phyloP scores from a whole-genome alignment of 2,113 vertebrate species.

The Anser cygnoides region DNA sequence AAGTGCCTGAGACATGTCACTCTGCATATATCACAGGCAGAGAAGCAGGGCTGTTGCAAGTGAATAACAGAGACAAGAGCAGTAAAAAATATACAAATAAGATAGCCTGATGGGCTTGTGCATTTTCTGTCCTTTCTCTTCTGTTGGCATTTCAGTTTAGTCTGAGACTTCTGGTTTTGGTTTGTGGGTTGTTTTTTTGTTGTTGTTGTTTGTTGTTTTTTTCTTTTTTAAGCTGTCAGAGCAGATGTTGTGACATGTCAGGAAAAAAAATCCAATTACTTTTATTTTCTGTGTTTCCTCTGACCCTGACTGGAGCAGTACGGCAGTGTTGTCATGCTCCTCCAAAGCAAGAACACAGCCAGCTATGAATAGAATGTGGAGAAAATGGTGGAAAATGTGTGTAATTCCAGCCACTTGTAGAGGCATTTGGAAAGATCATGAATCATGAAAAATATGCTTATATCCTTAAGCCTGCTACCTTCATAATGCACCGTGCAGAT shows the following conservation, averaged over 20 bases:
- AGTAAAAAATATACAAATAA: background rate
- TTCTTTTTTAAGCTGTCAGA: background rate
- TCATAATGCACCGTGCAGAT: background rate
- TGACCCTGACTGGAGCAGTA: background rate
- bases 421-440: background rate
- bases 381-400: background rate
- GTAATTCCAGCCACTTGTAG: background rate
- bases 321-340: background rate
- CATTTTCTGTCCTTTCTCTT: background rate
- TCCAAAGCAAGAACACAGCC: background rate
- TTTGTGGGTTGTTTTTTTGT: no score
- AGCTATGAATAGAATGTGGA: background rate
- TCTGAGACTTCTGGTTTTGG: background rate
- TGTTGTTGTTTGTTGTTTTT: background rate
- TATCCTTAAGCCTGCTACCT: background rate
- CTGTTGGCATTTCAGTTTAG: background rate
- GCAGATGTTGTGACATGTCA: background rate
- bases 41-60: background rate
- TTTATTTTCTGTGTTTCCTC: background rate
- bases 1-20: background rate
- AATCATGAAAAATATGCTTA: background rate
- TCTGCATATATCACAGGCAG: background rate
- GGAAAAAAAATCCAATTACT: background rate
- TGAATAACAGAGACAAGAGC: background rate
- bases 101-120: background rate